These are phyloP conservation scores for Formica exsecta DNA, from an alignment of 1,140 invertebrate genomes.

Conservation along the genomic window DNA sequence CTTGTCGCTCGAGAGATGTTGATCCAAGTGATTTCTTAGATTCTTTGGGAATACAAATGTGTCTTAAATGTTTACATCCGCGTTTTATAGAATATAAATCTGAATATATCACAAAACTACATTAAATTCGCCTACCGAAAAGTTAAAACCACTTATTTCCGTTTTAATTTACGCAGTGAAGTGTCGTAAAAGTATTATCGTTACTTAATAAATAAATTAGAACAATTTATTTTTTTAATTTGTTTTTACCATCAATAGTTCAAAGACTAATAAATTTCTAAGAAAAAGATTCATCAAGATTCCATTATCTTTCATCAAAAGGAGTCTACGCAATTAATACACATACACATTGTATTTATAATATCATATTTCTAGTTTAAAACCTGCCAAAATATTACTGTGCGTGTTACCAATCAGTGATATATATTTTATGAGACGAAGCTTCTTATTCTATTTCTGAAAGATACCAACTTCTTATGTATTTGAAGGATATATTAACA, in stretches of 20 bases:
- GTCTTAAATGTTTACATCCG: neutral
- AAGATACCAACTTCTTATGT: neutral
- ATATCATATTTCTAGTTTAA: neutral
- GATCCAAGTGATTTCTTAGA: neutral
- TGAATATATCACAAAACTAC: neutral
- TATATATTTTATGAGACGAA: neutral
- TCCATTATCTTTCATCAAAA: neutral
- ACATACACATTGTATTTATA: neutral
- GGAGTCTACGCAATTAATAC: neutral
- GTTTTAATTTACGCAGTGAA: neutral
- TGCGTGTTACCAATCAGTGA: neutral
- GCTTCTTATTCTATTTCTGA: neutral
- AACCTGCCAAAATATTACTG: neutral
- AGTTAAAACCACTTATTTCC: neutral
- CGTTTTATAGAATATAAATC: neutral
- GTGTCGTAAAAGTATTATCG: neutral
- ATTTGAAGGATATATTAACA: neutral
- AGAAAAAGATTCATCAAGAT: too few species aligned
- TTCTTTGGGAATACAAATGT: neutral
- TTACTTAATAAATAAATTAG: neutral
- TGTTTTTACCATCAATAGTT: neutral
- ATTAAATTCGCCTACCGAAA: neutral
- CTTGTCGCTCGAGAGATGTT: constrained; percentile 7
- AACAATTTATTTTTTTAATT: neutral
- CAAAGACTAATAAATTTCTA: neutral